These are phyloP conservation scores for Drosophila melanocephala DNA, from an alignment of 2,888 invertebrate species.

Conservation along the genomic window DNA sequence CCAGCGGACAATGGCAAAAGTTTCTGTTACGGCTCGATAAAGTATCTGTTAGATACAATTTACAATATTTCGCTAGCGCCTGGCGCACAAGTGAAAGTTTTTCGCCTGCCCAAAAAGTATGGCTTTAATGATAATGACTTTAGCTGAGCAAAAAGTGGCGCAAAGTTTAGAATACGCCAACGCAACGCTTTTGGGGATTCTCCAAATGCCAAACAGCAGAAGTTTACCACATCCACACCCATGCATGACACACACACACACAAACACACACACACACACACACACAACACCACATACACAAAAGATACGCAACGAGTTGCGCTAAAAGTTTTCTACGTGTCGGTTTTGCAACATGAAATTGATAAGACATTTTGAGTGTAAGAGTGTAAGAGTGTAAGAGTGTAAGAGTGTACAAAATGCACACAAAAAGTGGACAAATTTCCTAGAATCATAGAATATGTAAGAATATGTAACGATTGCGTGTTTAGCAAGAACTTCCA, in stretches of 20 bases:
- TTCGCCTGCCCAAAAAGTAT: slow-evolving; percentile 66
- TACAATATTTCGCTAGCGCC: slow-evolving; percentile 69
- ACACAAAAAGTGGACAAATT: slow-evolving; percentile 32
- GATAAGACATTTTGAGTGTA: slow-evolving; percentile 57
- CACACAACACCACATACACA: slow-evolving; percentile 5
- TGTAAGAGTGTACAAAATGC: slow-evolving; percentile 14
- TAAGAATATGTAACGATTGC: slow-evolving; percentile 3
- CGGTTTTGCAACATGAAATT: slow-evolving; percentile 73
- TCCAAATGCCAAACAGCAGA: slow-evolving; percentile 70
- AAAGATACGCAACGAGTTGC: slow-evolving; percentile 60
- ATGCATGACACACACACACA: slow-evolving; percentile 15
- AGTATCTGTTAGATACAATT: slow-evolving; percentile 78
- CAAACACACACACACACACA: slow-evolving; percentile 16
- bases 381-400: slow-evolving; percentile 12
- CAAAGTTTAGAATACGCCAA: slow-evolving; percentile 76
- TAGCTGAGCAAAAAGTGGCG: slow-evolving; percentile 72
- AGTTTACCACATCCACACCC: slow-evolving; percentile 47
- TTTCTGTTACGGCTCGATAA: slow-evolving; percentile 76
- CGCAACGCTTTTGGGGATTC: slow-evolving; percentile 75
- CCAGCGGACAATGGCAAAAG: slow-evolving; percentile 79
- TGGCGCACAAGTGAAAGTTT: slow-evolving; percentile 68
- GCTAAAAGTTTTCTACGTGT: slow-evolving; percentile 68
- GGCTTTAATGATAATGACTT: slow-evolving; percentile 80
- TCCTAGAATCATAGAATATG: slow-evolving; percentile 7
- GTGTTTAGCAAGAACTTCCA: slow-evolving; percentile 12